A percentile compares a stretch with the other conserved stretches of the same genome.
Evolutionary conservation across 2,888 invertebrate genomes (phyloP).

Genomic region (Brachynemurus nebulosus): DNA sequence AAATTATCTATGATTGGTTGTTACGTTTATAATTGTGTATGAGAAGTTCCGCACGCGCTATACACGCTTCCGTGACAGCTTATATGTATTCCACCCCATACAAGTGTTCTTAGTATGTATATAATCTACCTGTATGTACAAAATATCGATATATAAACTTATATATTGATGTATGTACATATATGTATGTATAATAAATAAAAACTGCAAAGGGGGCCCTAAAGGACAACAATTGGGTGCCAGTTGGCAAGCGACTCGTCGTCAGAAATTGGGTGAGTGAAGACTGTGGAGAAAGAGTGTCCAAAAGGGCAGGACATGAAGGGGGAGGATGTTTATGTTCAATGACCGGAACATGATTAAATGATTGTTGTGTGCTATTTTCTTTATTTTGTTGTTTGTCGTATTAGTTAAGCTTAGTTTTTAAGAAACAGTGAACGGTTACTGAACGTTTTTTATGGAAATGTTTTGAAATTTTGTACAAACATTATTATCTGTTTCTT

Average conservation of each 20-base stretch:
- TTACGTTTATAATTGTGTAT: neutral
- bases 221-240: neutral
- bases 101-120: too few relatives aligned
- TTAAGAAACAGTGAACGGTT: too few relatives aligned
- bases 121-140: neutral
- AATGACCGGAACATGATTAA: constrained; percentile 1
- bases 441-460: too few relatives aligned
- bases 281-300: too few relatives aligned
- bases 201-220: neutral
- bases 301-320: too few relatives aligned
- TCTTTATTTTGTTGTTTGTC: too few relatives aligned
- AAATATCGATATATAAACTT: neutral
- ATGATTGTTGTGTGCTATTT: too few relatives aligned
- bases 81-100: too few relatives aligned
- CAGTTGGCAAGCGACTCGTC: constrained; percentile 1
- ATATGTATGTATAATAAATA: neutral
- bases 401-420: too few relatives aligned
- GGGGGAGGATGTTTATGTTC: neutral
- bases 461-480: too few relatives aligned
- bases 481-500: too few relatives aligned
- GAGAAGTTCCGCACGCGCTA: neutral
- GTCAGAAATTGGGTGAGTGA: too few relatives aligned
- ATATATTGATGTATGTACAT: neutral
- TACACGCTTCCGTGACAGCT: constrained; percentile 1
- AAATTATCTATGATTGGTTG: neutral